These are phyloP conservation scores for Catamblyrhynchus diadema DNA, from an alignment of 2,797 vertebrate species.

Conservation along the genomic window DNA sequence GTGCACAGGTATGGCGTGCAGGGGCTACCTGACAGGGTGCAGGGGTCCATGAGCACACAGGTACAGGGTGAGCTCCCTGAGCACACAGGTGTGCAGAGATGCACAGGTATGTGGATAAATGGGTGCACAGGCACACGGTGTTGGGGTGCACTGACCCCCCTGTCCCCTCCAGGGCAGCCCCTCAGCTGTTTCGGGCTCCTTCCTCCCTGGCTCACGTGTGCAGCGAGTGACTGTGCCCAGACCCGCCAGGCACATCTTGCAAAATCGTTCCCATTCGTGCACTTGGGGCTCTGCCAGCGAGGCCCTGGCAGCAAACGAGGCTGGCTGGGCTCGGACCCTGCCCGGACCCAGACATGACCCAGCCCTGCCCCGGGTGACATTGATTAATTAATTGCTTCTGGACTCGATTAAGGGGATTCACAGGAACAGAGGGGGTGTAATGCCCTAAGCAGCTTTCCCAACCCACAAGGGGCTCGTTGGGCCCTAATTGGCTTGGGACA, in stretches of 20 bases:
- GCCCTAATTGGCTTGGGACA: conserved; percentile 27
- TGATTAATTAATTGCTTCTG: conserved; percentile 33
- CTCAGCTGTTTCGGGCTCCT: not conserved
- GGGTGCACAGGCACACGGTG: rapidly evolving
- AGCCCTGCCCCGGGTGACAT: not conserved
- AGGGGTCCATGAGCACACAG: too few relatives aligned
- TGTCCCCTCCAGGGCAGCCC: not conserved
- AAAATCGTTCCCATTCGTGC: not conserved
- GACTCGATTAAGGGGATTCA: not conserved
- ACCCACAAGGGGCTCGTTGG: not conserved
- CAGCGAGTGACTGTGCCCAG: not conserved
- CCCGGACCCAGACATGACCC: rapidly evolving
- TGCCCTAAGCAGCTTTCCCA: not conserved
- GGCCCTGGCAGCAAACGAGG: not conserved
- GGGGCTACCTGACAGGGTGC: not conserved
- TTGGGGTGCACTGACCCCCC: not conserved
- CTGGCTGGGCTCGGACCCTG: rapidly evolving
- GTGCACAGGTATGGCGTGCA: not conserved
- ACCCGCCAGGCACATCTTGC: not conserved
- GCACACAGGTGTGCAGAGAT: not conserved
- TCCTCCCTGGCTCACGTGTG: not conserved
- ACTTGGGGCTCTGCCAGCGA: not conserved
- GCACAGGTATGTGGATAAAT: rapidly evolving
- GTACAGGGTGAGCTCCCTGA: too few relatives aligned
- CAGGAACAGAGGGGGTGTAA: rapidly evolving